Conservation (phyloP, 2,888 invertebrate species). For the Oscheius sp. region DNA sequence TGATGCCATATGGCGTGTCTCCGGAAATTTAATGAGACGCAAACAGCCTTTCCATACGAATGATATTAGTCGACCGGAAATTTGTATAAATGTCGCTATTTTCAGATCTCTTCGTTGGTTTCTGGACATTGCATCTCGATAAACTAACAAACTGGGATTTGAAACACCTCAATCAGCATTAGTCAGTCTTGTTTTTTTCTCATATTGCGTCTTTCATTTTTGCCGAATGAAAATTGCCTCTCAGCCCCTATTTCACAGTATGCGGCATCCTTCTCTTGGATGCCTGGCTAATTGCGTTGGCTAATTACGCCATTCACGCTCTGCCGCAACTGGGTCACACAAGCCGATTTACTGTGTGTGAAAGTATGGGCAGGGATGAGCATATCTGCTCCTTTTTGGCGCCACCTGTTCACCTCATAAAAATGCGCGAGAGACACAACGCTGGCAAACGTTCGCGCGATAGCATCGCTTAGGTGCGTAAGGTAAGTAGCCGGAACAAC, state of each 20-base stretch:
- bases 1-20: too few species aligned
- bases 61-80: too few species aligned
- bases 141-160: too few species aligned
- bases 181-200: neutral
- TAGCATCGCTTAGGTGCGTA: slow-evolving; percentile 30
- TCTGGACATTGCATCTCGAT: too few species aligned
- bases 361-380: neutral
- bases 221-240: slow-evolving; percentile 7
- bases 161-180: too few species aligned
- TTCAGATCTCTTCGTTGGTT: too few species aligned
- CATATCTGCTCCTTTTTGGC: slow-evolving; percentile 21
- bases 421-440: slow-evolving; percentile 11
- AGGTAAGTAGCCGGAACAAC: slow-evolving; percentile 37
- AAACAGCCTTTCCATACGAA: too few species aligned
- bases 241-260: neutral
- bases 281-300: slow-evolving; percentile 24
- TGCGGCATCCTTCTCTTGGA: slow-evolving; percentile 10
- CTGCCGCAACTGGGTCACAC: slow-evolving; percentile 32
- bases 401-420: slow-evolving; percentile 12
- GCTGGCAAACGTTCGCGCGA: slow-evolving; percentile 15
- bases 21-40: too few species aligned
- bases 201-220: neutral
- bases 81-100: too few species aligned
- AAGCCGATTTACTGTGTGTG: slow-evolving; percentile 26
- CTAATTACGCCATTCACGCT: slow-evolving; percentile 34